These are phyloP conservation scores for Empidonax alnorum DNA, from an alignment of 2,113 vertebrate genomes.

Conservation along the genomic window DNA sequence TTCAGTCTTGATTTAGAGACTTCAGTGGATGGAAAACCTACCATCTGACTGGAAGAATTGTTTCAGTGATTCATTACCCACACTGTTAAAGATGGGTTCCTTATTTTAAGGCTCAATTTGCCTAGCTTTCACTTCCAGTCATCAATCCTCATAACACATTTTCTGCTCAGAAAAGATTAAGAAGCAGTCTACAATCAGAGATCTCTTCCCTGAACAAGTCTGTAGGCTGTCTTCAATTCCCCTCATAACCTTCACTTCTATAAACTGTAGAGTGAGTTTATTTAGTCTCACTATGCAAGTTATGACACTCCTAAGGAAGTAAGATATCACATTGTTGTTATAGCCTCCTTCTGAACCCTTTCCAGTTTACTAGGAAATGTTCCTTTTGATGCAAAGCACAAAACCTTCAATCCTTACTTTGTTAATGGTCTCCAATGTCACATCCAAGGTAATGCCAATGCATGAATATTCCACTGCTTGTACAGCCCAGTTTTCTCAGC, in stretches of 20 bases:
- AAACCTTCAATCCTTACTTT: background rate
- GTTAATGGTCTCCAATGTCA: background rate
- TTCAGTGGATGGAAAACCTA: background rate
- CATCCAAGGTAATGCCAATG: background rate
- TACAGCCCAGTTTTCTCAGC: background rate
- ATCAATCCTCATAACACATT: conserved; percentile 19
- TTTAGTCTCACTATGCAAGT: background rate
- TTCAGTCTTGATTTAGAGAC: conserved; percentile 30
- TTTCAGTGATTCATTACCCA: conserved; percentile 29
- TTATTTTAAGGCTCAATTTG: conserved; percentile 43
- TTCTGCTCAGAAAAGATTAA: background rate
- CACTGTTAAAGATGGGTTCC: background rate
- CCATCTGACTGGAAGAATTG: background rate
- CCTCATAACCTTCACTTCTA: background rate
- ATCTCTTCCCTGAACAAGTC: background rate
- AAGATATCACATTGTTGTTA: background rate
- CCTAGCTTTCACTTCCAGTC: background rate
- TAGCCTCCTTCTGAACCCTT: background rate
- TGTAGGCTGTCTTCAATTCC: background rate
- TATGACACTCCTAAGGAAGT: background rate
- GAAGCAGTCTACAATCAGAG: background rate
- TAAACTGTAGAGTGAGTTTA: background rate
- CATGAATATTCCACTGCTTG: background rate
- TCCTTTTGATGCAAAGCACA: background rate
- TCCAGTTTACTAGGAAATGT: background rate